Conservation (phyloP, 2,113 vertebrate genomes). For the Myxocyprinus asiaticus region DNA sequence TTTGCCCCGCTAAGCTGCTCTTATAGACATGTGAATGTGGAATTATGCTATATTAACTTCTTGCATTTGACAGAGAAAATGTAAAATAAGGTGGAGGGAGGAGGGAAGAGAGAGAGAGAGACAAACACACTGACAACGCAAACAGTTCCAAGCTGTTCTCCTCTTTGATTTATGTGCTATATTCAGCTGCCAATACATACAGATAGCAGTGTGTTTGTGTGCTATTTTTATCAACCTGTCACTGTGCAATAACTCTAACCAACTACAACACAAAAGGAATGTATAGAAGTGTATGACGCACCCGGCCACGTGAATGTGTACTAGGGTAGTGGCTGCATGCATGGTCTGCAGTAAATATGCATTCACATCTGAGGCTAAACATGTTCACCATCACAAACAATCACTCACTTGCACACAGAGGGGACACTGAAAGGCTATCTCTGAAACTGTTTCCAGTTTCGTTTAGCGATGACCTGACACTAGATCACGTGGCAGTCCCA, state of each 20-base stretch:
- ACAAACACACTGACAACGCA: constrained; percentile 38
- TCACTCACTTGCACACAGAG: constrained; percentile 3
- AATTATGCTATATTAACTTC: background rate
- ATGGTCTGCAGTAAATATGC: constrained; percentile 15
- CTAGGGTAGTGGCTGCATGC: background rate
- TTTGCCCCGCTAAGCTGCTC: constrained; percentile 3
- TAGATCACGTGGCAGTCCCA: constrained; percentile 46
- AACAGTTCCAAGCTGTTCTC: constrained; percentile 60
- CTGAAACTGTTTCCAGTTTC: constrained; percentile 35
- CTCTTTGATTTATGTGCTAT: constrained; percentile 50
- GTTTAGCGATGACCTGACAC: constrained; percentile 35
- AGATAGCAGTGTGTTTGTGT: constrained; percentile 15
- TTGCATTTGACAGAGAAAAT: constrained; percentile 39
- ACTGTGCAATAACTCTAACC: background rate
- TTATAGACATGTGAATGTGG: constrained; percentile 28
- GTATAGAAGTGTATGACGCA: background rate
- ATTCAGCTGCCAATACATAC: constrained; percentile 44
- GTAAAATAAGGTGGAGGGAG: background rate
- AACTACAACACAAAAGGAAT: constrained; percentile 6
- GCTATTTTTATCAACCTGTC: constrained; percentile 31
- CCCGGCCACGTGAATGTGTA: background rate
- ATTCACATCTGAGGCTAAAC: constrained; percentile 21
- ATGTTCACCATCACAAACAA: constrained; percentile 34
- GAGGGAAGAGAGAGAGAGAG: background rate
- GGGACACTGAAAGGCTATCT: constrained; percentile 19